Evolutionary conservation across 2,888 invertebrate species (phyloP), one percentile per base, ranked within the genome.

Genomic region (Gymnoscelis rufifasciata): DNA sequence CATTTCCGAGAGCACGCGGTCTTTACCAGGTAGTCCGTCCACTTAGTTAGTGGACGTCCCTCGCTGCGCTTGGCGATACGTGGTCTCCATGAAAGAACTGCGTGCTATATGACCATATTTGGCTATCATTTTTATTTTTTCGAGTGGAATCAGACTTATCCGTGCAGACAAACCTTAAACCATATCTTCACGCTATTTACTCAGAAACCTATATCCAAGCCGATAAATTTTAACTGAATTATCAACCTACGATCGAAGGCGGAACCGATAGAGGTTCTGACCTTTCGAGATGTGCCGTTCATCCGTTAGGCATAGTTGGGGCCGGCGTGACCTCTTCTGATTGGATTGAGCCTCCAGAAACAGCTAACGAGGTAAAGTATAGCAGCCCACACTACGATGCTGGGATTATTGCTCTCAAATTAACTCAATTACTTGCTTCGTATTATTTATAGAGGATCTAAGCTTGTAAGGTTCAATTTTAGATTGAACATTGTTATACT

Each of bases 321-420:
- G 24, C 11, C 31, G 13, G 8, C 12, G 13, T 33, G 38, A 42
- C 46, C 46, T 41, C 19, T 24, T 15, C 24, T 47, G 47, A 47
- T 47, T 47, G 42, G 38, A 47, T 47, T 47, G 47, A 31, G 33
- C 12, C 36, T 26, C 27, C 11, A 35, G 33, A 38, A 38, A 47
- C 6, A 37, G 42, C 38, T 47, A 43, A 42, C 47, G 31, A 47
- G 43, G 42, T 38, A 42, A 47, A 43, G 38, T 43, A 47, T 38
- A 28, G 33, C 38, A 8, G 15, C 38, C 38, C 42, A 35, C 43
- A 38, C 38, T 26, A 14, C 28, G 31, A 37, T 27, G 15, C 28
- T 47, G 42, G 35, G 38, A 42, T 35, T 43, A 47, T 43, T 43
- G 24, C 42, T 42, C 42, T 47, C 33, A 33, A 40, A 45, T 39